phyloP scores from a whole-genome alignment of 2,113 vertebrate species.

The Pampusana beccarii region DNA sequence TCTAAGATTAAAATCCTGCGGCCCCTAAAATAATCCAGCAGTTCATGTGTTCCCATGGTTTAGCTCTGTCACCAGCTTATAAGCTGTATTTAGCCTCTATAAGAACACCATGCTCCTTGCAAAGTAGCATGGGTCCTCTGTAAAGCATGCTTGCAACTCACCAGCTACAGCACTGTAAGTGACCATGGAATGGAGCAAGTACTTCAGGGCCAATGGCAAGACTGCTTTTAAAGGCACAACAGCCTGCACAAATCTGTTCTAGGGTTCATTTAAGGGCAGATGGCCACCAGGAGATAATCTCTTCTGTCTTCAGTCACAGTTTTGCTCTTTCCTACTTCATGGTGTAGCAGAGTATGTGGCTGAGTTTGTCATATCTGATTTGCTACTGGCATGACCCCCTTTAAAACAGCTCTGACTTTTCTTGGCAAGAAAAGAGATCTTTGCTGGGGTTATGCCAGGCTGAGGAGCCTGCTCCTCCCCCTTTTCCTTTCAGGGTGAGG shows the following conservation, averaged over 20 bases:
- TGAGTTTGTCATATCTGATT: background rate
- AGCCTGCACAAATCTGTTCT: background rate
- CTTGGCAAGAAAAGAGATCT: background rate
- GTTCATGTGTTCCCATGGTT: slow-evolving; percentile 10
- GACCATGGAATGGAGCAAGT: background rate
- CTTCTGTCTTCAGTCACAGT: background rate
- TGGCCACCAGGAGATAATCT: background rate
- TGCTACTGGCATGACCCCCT: background rate
- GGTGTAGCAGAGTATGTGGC: background rate
- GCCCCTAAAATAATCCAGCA: slow-evolving; percentile 4
- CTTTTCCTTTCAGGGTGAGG: background rate
- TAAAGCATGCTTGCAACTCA: background rate
- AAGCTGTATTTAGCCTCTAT: slow-evolving; percentile 2
- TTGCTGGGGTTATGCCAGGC: background rate
- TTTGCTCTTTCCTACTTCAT: background rate
- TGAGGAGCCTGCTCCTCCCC: slow-evolving; percentile 1
- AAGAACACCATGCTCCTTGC: background rate
- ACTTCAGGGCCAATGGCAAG: background rate
- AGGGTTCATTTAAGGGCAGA: background rate
- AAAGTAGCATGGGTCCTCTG: background rate
- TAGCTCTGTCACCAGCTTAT: slow-evolving; percentile 3
- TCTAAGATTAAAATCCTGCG: slow-evolving; percentile 33
- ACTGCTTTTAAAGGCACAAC: background rate
- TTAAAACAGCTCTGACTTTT: background rate
- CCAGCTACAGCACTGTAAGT: background rate